Percentiles rank a stretch among this genome's conserved stretches.
Conservation (phyloP, 2,888 invertebrate genomes). For the Sminthurides aquaticus region DNA sequence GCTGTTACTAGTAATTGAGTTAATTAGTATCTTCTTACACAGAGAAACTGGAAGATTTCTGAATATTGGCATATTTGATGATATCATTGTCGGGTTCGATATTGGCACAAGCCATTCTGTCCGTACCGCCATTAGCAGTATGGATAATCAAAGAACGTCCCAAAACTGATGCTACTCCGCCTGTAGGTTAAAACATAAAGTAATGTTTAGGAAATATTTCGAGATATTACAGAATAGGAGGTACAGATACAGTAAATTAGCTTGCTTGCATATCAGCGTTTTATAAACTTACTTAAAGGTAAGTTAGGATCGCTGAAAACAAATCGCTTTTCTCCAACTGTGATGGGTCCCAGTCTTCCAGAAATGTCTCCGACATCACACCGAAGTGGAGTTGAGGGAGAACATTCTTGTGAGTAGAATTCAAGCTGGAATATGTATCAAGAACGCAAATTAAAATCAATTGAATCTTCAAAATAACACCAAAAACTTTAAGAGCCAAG, state of each 20-base stretch:
- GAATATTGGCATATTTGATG: conserved; percentile 77
- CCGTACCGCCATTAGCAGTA: conserved; percentile 62
- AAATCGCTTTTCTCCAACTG: conserved; percentile 66
- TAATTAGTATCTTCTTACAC: conserved; percentile 59
- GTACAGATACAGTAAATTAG: no score
- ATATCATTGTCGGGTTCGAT: conserved; percentile 85
- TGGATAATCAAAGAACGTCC: conserved; percentile 79
- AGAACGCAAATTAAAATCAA: not conserved
- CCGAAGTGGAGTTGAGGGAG: conserved; percentile 74
- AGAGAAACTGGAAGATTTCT: conserved; percentile 79
- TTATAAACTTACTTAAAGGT: conserved; percentile 60
- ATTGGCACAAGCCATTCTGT: conserved; percentile 80
- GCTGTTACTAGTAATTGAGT: conserved; percentile 2
- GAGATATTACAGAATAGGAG: no score
- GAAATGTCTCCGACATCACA: conserved; percentile 89
- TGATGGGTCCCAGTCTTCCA: conserved; percentile 72
- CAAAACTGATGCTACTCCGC: conserved; percentile 65
- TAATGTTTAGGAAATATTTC: no score
- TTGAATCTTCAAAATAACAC: not conserved
- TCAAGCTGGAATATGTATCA: conserved; percentile 57
- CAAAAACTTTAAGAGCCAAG: not conserved
- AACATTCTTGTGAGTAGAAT: conserved; percentile 78
- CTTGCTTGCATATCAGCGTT: no score
- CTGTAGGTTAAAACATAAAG: conserved; percentile 36
- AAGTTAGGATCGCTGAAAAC: conserved; percentile 80